Evolutionary conservation across 1,140 invertebrate genomes (phyloP).

Genomic region (Venustaconcha ellipsiformis): DNA sequence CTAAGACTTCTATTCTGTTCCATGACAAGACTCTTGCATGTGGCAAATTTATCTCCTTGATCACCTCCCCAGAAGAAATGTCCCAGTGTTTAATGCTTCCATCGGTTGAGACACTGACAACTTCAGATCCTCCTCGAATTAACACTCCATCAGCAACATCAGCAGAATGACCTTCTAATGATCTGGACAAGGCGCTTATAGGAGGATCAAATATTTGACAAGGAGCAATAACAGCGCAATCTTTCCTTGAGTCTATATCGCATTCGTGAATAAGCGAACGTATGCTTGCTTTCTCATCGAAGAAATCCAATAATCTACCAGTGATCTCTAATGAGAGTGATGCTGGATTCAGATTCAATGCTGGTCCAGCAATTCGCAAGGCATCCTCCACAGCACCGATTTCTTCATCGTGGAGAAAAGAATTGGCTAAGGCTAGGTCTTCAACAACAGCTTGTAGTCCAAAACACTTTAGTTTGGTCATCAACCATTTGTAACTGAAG

Average conservation of each 20-base stretch:
- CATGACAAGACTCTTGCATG: slow-evolving; percentile 13
- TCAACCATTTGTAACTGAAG: slow-evolving; percentile 52
- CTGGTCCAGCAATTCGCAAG: slow-evolving; percentile 46
- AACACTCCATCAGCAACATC: slow-evolving; percentile 18
- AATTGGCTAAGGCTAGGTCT: slow-evolving; percentile 35
- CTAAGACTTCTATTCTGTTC: slow-evolving; percentile 12
- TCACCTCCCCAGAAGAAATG: slow-evolving; percentile 5
- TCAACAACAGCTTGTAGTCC: slow-evolving; percentile 43
- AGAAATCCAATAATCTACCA: slow-evolving; percentile 51
- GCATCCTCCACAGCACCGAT: slow-evolving; percentile 45
- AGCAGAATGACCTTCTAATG: slow-evolving; percentile 13
- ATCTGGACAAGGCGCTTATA: slow-evolving; percentile 24
- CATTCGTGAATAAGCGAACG: slow-evolving; percentile 66
- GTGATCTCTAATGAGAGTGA: slow-evolving; percentile 48
- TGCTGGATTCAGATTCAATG: slow-evolving; percentile 45
- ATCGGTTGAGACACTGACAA: slow-evolving; percentile 9
- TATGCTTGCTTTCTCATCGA: slow-evolving; percentile 40
- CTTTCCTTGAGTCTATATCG: slow-evolving; percentile 65
- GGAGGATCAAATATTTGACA: slow-evolving; percentile 49
- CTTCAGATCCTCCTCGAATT: slow-evolving; percentile 2
- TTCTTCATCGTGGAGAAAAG: slow-evolving; percentile 72
- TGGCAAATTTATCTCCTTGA: slow-evolving; percentile 10
- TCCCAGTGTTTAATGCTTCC: slow-evolving; percentile 13
- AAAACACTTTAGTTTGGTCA: slow-evolving; percentile 41
- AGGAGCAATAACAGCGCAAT: slow-evolving; percentile 83